Base-by-base conservation (phyloP, 2,888 invertebrate genomes). In the Synergus umbraculus region DNA sequence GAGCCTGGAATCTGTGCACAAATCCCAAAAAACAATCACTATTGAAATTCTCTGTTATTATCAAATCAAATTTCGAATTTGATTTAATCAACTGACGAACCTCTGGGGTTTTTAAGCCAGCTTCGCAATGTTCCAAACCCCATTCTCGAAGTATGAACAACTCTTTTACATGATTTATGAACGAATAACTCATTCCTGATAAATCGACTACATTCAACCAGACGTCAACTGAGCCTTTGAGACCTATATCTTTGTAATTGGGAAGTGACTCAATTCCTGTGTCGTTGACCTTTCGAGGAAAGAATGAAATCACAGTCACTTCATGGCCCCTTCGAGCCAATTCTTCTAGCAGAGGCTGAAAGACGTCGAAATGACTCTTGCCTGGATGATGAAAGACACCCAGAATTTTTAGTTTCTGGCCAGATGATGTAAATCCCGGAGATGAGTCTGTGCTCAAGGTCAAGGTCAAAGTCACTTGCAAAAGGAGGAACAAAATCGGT, bases 11-110 rank as follows among this genome's bases (percentile, higher is more conserved):
- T 8, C 83, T 94, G 86, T 95, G 93, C 0, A 94, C 95, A 49
- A 97, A 90, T 2, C 94, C 95, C 84, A 96, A 91, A 89, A 94
- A 94, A 88, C 96, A 96, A 87, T 96, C 95, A 76, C 94, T 94
- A 84, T 96, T 96, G 88, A 97, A 96, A 79, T 94, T 94, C 91
- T 97, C 96, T 77, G 94, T 92, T 0, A 97, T 89, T 8, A 96
- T 93, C 0, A 96, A 90, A 90, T 97, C 96, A 87, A 94, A 96
- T 73, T 94, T 94, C 0, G 84, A 78, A 9, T 86, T 81, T 0
- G 78, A 79, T 0, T 82, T 46, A 7, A 87, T 60, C 5, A 77
- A 83, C 4, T 49, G 81, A 9, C 83, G 83, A 4, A 94, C 93
- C 79, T 88, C 83, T 22, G 91, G 84, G 81, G 93, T 92, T 10